Conservation (phyloP, 1,140 invertebrate genomes). For the Penaeus chinensis region DNA sequence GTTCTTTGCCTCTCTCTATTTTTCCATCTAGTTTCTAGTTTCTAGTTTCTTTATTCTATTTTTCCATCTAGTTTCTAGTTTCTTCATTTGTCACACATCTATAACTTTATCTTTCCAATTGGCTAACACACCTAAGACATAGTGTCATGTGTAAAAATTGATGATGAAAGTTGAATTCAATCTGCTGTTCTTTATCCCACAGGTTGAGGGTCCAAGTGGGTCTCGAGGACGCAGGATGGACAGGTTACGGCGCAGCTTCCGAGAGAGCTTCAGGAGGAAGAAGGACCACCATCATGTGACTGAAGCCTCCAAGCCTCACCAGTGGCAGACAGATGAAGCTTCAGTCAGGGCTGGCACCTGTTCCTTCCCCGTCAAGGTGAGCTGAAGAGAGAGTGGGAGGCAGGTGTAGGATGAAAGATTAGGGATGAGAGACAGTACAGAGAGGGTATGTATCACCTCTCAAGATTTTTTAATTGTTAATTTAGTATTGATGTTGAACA, state of each 20-base stretch:
- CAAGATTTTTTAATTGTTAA: background rate
- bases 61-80: no score
- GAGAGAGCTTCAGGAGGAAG: constrained; percentile 86
- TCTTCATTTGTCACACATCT: no score
- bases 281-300: constrained; percentile 75
- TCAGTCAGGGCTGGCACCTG: constrained; percentile 95
- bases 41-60: no score
- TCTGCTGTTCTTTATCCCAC: background rate
- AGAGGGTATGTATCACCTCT: background rate
- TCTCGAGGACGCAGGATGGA: constrained; percentile 82
- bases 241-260: constrained; percentile 87
- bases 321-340: constrained; percentile 98
- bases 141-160: background rate
- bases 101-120: no score
- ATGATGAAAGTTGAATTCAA: background rate
- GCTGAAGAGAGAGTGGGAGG: constrained; percentile 21
- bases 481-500: background rate
- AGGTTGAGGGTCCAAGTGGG: constrained; percentile 63
- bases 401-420: constrained; percentile 26
- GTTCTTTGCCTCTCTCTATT: background rate
- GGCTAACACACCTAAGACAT: no score
- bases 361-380: constrained; percentile 94
- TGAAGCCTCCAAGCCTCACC: constrained; percentile 94
- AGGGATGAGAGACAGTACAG: background rate
- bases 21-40: background rate